Percentiles rank a stretch among this genome's conserved stretches.
Evolutionary conservation across 2,113 vertebrate species (phyloP).

Genomic region (Petromus typicus): DNA sequence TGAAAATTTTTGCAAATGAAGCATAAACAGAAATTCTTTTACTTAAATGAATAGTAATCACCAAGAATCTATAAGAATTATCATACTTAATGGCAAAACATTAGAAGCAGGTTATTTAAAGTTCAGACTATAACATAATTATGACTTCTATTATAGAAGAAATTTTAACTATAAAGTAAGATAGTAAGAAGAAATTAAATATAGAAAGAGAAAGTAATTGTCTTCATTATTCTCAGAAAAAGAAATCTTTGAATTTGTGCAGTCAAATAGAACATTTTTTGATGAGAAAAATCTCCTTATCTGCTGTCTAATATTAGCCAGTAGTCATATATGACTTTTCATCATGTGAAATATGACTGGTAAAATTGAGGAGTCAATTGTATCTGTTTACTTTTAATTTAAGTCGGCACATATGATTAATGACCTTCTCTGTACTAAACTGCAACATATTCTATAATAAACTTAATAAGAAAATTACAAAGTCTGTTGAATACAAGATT

Average conservation of each 20-base stretch:
- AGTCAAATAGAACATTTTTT: not conserved
- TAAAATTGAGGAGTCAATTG: not conserved
- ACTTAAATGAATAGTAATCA: not conserved
- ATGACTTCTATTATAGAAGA: not conserved
- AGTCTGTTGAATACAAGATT: not conserved
- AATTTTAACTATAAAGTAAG: not conserved
- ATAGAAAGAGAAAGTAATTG: not conserved
- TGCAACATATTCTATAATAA: not conserved
- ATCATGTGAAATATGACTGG: not conserved
- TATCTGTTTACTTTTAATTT: slow-evolving; percentile 21
- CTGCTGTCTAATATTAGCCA: not conserved
- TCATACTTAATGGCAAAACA: not conserved
- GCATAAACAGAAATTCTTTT: not conserved
- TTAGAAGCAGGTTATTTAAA: not conserved
- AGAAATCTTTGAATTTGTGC: not conserved
- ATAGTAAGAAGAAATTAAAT: not conserved
- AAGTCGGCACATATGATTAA: not conserved
- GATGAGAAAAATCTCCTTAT: not conserved
- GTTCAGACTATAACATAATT: not conserved
- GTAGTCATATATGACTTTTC: not conserved
- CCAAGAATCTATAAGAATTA: not conserved
- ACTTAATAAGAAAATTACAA: not conserved
- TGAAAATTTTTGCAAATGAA: not conserved
- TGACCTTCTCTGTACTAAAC: not conserved
- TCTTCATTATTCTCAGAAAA: not conserved